These are phyloP conservation scores for Piaya cayana DNA, from an alignment of 2,113 vertebrate species.

Conservation along the genomic window DNA sequence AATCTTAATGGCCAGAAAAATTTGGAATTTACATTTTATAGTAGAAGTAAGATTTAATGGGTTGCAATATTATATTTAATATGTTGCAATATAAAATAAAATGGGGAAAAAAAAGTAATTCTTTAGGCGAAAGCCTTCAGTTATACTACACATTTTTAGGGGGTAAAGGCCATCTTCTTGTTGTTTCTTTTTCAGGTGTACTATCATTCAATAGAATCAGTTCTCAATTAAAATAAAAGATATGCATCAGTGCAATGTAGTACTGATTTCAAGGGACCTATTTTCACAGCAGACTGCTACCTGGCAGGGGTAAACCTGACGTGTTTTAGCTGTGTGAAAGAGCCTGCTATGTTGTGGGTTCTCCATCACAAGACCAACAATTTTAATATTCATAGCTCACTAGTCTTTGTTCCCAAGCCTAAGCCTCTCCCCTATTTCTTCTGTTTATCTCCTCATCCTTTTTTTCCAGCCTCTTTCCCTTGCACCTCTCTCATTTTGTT, in stretches of 20 bases:
- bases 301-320: neutral
- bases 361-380: neutral
- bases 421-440: neutral
- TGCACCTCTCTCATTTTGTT: neutral
- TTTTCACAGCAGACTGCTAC: neutral
- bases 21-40: neutral
- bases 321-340: neutral
- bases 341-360: neutral
- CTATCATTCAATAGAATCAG: neutral
- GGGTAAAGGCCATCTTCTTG: neutral
- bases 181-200: neutral
- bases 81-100: neutral
- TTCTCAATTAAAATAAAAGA: neutral
- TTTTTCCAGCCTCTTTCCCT: neutral
- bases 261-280: neutral
- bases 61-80: neutral
- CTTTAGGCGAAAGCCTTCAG: neutral
- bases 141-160: neutral
- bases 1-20: neutral
- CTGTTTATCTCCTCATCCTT: neutral
- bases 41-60: neutral
- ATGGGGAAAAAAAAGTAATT: neutral
- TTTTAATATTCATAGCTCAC: neutral
- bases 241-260: rapidly evolving
- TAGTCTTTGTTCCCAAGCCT: neutral